Evolutionary conservation across 2,797 vertebrate genomes (phyloP), one percentile per base, ranked within the genome.

Genomic region (Diglossa cyanea): DNA sequence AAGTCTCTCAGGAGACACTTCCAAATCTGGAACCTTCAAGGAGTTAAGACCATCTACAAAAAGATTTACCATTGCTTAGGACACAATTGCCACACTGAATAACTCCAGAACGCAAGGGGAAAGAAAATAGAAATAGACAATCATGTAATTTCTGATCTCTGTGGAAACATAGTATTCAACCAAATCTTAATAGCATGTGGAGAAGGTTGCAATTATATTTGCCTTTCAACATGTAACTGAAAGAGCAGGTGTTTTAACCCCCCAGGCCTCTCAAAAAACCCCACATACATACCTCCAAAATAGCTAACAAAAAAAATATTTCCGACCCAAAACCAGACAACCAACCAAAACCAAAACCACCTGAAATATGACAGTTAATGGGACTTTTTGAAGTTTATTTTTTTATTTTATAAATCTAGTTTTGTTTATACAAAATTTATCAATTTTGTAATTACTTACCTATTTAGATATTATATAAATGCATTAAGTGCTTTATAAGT

Each of bases 61-160:
- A 65, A 65, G 24, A 86, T 86, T 82, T 62, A 76, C 47, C 48
- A 82, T 50, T 62, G 39, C 47, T 90, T 70, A 79, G 42, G 78
- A 60, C 58, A 70, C 40, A 91, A 66, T 2, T 88, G 47, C 11
- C 55, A 88, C 35, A 85, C 13, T 90, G 72, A 79, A 42, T 53
- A 88, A 73, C 28, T 86, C 55, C 67, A 91, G 63, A 91, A 91
- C 35, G 30, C 39, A 88, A 66, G 14, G 12, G 39, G 19, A 73
- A 75, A 79, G 26, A 79, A 93, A 87, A 87, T 11, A 91, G 33
- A 82, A 71, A 84, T 24, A 68, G 15, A 87, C 1, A 61, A 44
- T 50, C 30, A 68, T 7, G 24, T 54, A 58, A 76, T 65, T 79
- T 79, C 42, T 82, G 51, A 82, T 53, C 58, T 85, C 77, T 74